phyloP scores from a whole-genome alignment of 2,888 invertebrate genomes.

The Coleophora flavipennella region DNA sequence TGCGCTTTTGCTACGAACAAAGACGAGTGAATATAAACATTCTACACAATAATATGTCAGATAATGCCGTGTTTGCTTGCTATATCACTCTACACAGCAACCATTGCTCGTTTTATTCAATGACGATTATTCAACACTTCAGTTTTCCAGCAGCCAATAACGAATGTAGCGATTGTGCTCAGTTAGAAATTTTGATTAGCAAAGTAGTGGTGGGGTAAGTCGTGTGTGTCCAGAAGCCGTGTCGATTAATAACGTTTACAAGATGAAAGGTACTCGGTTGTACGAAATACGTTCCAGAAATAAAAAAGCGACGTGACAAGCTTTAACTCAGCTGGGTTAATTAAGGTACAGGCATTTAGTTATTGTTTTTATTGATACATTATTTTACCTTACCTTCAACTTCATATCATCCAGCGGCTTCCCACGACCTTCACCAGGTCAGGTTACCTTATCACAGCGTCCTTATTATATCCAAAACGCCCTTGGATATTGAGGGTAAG shows the following conservation, averaged over 20 bases:
- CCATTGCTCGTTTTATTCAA: conserved; percentile 15
- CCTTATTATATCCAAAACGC: too few relatives aligned
- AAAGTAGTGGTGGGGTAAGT: conserved; percentile 28
- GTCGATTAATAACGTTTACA: conserved; percentile 70
- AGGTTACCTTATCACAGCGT: too few relatives aligned
- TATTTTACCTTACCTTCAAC: too few relatives aligned
- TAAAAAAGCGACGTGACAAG: conserved; percentile 60
- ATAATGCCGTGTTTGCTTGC: conserved; percentile 7
- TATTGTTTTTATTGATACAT: too few relatives aligned
- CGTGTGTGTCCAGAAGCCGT: conserved; percentile 54
- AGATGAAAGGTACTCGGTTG: conserved; percentile 66
- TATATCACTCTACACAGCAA: conserved; percentile 3
- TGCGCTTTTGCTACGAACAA: conserved; percentile 51
- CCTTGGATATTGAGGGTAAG: too few relatives aligned
- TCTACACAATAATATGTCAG: conserved; percentile 36
- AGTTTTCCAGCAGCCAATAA: too few relatives aligned
- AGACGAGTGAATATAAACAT: conserved; percentile 52
- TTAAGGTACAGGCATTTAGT: conserved; percentile 12
- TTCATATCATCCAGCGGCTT: too few relatives aligned
- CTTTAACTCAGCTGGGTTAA: conserved; percentile 62
- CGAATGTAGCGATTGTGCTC: neutral
- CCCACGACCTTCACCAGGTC: too few relatives aligned
- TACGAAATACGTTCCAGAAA: conserved; percentile 63
- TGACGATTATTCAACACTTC: too few relatives aligned
- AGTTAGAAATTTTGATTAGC: neutral